phyloP scores from a whole-genome alignment of 2,888 invertebrate genomes.

The Zaprionus obscuricornis region DNA sequence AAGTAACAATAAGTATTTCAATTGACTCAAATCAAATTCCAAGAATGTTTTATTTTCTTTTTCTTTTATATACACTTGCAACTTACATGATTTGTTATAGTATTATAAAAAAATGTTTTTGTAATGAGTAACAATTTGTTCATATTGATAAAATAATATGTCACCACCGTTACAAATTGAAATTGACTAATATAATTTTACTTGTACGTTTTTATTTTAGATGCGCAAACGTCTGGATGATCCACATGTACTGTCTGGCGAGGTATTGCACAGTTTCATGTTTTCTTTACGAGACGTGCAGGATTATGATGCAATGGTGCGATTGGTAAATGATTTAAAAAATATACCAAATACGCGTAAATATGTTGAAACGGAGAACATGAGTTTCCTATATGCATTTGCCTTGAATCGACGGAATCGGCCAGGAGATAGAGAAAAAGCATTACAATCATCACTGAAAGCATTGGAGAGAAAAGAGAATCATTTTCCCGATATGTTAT shows the following conservation, averaged over 20 bases:
- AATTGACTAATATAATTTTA: not conserved
- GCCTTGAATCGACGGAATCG: constrained; percentile 98
- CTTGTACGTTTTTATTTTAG: constrained; percentile 72
- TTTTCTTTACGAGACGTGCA: constrained; percentile 96
- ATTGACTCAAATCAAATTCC: no score
- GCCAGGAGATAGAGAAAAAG: constrained; percentile 97
- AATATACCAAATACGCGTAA: constrained; percentile 94
- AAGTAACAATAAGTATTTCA: no score
- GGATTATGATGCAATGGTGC: constrained; percentile 99
- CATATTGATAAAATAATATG: no score
- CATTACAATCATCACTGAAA: constrained; percentile 94
- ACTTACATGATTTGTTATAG: no score
- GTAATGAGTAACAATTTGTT: no score
- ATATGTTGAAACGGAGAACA: constrained; percentile 94
- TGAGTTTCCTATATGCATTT: constrained; percentile 97
- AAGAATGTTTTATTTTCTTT: no score
- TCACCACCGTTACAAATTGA: not conserved
- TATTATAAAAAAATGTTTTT: no score
- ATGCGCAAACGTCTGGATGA: constrained; percentile 97
- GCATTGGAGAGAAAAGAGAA: constrained; percentile 97
- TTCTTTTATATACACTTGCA: no score
- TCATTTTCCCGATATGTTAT: constrained; percentile 98
- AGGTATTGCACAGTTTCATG: constrained; percentile 97
- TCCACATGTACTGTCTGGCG: constrained; percentile 97
- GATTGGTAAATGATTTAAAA: constrained; percentile 95